phyloP scores from a whole-genome alignment of 2,797 vertebrate genomes.

The Tapera naevia region DNA sequence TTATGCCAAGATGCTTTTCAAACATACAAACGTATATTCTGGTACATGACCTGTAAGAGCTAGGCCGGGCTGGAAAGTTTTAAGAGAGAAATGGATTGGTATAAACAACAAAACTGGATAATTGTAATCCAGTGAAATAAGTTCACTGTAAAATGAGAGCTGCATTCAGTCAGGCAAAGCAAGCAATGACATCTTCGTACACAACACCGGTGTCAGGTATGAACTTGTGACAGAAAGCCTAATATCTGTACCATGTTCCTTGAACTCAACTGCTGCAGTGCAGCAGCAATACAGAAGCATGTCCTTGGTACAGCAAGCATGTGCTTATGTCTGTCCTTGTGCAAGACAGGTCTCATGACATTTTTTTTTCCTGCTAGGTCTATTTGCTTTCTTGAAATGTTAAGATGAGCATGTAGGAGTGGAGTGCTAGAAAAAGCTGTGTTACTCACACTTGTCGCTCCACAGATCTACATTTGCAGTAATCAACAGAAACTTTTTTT shows the following conservation, averaged over 20 bases:
- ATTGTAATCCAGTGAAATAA: not conserved
- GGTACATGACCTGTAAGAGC: not conserved
- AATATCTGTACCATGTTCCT: not conserved
- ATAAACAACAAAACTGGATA: not conserved
- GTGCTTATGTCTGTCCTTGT: accelerated
- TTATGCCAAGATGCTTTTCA: not conserved
- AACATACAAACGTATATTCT: not conserved
- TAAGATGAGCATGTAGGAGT: not conserved
- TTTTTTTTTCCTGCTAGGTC: not conserved
- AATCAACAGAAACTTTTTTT: not conserved
- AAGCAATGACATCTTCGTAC: not conserved
- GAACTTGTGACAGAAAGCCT: accelerated
- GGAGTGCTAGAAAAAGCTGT: not conserved
- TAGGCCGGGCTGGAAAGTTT: not conserved
- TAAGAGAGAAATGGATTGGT: not conserved
- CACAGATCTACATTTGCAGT: not conserved
- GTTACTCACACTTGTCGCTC: not conserved
- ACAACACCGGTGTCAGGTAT: not conserved
- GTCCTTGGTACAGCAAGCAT: not conserved
- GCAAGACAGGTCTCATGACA: not conserved
- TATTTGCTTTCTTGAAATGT: not conserved
- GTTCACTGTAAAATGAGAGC: not conserved
- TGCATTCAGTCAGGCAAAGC: not conserved
- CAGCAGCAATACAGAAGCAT: not conserved
- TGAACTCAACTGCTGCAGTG: not conserved